A percentile compares a stretch with the other conserved stretches of the same genome.
Conservation (phyloP, 2,797 vertebrate species). For the Falco peregrinus region DNA sequence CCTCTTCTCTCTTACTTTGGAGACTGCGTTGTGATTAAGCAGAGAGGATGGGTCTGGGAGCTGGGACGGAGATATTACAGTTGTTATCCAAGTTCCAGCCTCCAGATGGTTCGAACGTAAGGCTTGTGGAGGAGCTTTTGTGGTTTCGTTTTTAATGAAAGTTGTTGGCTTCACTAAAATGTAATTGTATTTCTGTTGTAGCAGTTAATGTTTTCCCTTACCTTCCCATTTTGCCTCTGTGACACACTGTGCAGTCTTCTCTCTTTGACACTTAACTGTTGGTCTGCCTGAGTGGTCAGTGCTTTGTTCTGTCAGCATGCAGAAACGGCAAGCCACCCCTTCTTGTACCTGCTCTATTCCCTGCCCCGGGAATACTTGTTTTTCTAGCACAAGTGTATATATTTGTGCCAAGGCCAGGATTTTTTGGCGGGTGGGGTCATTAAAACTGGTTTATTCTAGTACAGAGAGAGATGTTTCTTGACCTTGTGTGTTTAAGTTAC, state of each 20-base stretch:
- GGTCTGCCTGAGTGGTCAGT: not conserved
- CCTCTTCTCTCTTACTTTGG: not conserved
- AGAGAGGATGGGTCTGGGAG: not conserved
- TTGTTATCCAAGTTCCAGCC: not conserved
- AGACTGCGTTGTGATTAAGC: not conserved
- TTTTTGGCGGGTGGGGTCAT: not conserved
- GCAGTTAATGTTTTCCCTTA: not conserved
- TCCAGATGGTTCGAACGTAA: not conserved
- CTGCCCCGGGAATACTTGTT: not conserved
- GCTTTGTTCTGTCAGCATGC: not conserved
- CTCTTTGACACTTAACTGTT: not conserved
- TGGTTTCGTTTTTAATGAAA: constrained; percentile 61
- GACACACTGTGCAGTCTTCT: not conserved
- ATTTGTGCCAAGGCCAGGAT: not conserved
- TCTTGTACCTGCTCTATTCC: not conserved
- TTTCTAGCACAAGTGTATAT: not conserved
- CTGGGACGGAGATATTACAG: not conserved
- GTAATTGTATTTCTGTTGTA: constrained; percentile 1
- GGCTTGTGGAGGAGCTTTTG: not conserved
- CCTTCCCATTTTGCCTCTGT: not conserved
- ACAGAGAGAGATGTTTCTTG: not conserved
- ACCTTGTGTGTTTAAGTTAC: not conserved
- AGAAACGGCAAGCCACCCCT: not conserved
- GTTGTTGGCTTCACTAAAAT: constrained; percentile 12
- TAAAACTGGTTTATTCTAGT: not conserved